phyloP scores from a whole-genome alignment of 2,113 vertebrate species.

The Vulpes ferrilata region DNA sequence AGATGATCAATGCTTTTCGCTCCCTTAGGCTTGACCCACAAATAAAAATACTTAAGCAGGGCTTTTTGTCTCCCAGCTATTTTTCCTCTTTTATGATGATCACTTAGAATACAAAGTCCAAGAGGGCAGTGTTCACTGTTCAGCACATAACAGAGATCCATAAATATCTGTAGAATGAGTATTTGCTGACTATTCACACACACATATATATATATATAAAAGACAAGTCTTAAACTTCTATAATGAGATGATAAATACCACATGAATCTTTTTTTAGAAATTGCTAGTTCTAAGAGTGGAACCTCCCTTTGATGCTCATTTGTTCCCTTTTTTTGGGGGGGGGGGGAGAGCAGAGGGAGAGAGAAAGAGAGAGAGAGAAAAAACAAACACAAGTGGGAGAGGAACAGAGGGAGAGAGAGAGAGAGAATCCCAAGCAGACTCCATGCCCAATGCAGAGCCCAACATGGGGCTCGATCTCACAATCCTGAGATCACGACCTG shows the following conservation, averaged over 20 bases:
- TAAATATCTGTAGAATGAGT: not conserved
- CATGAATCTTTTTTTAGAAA: not conserved
- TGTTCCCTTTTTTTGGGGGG: too few species aligned
- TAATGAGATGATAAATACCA: not conserved
- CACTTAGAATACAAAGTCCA: not conserved
- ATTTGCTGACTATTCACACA: too few species aligned
- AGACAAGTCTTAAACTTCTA: not conserved
- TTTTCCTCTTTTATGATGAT: not conserved
- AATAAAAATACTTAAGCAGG: fast-evolving
- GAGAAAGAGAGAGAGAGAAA: not conserved
- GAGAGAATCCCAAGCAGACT: not conserved
- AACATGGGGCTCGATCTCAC: not conserved
- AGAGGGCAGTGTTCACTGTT: not conserved
- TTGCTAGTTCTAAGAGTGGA: not conserved
- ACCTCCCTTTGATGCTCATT: not conserved
- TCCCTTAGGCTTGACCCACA: not conserved
- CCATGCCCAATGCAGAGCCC: not conserved
- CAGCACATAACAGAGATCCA: not conserved
- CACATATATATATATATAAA: too few species aligned
- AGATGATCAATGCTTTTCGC: not conserved
- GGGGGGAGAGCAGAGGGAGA: too few species aligned
- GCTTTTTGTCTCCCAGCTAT: not conserved
- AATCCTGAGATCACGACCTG: not conserved
- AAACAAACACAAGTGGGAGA: too few species aligned
- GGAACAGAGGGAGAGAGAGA: too few species aligned